Evolutionary conservation across 2,888 invertebrate genomes (phyloP).

Genomic region (Folsomia candida): DNA sequence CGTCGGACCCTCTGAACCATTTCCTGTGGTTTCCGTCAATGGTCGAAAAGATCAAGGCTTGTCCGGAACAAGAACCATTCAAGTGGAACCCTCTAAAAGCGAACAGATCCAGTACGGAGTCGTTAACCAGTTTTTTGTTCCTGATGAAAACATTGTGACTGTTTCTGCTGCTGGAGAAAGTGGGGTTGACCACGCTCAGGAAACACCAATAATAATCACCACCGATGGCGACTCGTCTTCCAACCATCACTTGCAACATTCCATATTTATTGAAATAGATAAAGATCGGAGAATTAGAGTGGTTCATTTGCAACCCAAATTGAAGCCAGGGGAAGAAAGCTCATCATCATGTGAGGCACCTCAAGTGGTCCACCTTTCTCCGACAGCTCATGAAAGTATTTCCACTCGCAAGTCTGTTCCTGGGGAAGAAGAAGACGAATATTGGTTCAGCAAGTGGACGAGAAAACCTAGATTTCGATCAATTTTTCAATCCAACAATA

Average conservation of each 20-base stretch:
- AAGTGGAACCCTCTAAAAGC: background rate
- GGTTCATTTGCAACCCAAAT: conserved; percentile 28
- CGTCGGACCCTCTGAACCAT: conserved; percentile 30
- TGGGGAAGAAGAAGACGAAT: conserved; percentile 54
- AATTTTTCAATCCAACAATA: conserved; percentile 52
- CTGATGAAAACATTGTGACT: conserved; percentile 8
- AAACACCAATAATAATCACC: too few relatives aligned
- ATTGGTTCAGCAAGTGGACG: conserved; percentile 58
- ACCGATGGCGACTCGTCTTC: conserved; percentile 11
- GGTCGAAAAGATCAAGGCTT: background rate
- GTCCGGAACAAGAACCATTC: background rate
- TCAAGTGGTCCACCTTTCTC: conserved; percentile 36
- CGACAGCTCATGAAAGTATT: background rate
- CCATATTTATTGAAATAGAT: conserved; percentile 42
- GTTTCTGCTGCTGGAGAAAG: background rate
- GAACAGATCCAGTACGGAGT: background rate
- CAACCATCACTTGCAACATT: conserved; percentile 2
- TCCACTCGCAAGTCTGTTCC: background rate
- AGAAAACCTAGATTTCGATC: conserved; percentile 54
- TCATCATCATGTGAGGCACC: background rate
- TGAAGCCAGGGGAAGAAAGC: background rate
- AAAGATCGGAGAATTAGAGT: conserved; percentile 44
- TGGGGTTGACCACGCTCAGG: background rate
- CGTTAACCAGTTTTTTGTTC: conserved; percentile 16
- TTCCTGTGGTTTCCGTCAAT: conserved; percentile 26